Percentiles rank a stretch among this genome's conserved stretches.
These are phyloP conservation scores for Alethe castanea DNA, from an alignment of 2,113 vertebrate genomes.

Conservation along the genomic window DNA sequence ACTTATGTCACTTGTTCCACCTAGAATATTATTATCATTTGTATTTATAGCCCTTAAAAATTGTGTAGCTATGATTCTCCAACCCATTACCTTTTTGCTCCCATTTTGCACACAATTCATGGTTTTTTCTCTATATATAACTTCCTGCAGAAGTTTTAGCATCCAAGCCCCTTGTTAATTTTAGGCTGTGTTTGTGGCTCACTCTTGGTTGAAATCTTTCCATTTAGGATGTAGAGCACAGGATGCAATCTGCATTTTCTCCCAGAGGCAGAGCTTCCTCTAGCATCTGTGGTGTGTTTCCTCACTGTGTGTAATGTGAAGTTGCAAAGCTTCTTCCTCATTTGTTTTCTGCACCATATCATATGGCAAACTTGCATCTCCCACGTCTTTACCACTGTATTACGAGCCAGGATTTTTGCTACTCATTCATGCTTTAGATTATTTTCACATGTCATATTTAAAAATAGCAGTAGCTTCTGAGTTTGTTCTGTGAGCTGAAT, in stretches of 20 bases:
- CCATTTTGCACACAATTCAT: neutral
- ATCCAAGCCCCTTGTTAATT: neutral
- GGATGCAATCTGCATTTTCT: neutral
- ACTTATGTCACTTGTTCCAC: neutral
- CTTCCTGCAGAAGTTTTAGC: neutral
- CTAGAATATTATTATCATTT: neutral
- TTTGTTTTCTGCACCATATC: neutral
- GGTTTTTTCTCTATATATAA: neutral
- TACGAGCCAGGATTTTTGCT: neutral
- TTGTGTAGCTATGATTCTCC: neutral
- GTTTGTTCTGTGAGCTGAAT: neutral
- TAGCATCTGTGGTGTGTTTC: neutral
- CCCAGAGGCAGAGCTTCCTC: neutral
- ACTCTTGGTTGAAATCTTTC: neutral
- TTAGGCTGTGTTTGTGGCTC: neutral
- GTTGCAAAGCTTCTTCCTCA: neutral
- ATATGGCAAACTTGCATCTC: neutral
- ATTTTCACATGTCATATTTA: neutral
- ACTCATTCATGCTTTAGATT: neutral
- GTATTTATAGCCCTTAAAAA: neutral
- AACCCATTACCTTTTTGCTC: neutral
- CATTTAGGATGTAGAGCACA: neutral
- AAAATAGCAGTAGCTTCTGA: neutral
- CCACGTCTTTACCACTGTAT: neutral
- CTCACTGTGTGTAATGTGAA: neutral